phyloP scores from a whole-genome alignment of 1,140 invertebrate genomes.

The Heliconius hermathena region DNA sequence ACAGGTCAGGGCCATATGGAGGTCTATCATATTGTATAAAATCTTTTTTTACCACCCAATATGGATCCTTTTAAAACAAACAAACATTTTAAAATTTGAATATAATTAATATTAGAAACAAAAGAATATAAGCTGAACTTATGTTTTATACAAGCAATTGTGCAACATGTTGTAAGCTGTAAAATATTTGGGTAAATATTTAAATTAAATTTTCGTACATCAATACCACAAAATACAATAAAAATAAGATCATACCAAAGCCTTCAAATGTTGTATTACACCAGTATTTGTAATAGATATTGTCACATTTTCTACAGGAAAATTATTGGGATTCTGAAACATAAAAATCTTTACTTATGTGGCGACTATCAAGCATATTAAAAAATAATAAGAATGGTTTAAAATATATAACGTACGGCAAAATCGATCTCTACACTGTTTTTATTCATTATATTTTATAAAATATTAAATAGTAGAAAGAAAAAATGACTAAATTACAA shows the following conservation, averaged over 20 bases:
- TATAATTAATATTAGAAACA: background rate
- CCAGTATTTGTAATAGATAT: conserved; percentile 66
- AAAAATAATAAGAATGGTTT: background rate
- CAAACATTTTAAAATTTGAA: background rate
- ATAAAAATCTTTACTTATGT: conserved; percentile 31
- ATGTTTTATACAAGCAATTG: background rate
- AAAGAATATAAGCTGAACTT: background rate
- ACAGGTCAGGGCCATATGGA: conserved; percentile 52
- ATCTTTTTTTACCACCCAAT: conserved; percentile 70
- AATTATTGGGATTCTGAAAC: conserved; percentile 74
- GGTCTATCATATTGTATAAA: conserved; percentile 68
- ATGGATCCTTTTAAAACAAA: conserved; percentile 59
- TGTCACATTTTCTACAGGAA: conserved; percentile 67
- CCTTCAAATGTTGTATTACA: conserved; percentile 68
- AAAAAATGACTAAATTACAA: background rate
- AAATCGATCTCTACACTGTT: background rate
- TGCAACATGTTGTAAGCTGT: background rate
- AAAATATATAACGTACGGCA: background rate
- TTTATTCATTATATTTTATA: background rate
- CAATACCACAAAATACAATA: background rate
- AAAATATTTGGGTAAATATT: background rate
- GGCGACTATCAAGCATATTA: conserved; percentile 16
- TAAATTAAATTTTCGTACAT: background rate
- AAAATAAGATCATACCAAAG: conserved; percentile 54
- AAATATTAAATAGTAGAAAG: background rate